Base-by-base conservation (phyloP, 2,888 invertebrate genomes). In the Maniola hyperantus region DNA sequence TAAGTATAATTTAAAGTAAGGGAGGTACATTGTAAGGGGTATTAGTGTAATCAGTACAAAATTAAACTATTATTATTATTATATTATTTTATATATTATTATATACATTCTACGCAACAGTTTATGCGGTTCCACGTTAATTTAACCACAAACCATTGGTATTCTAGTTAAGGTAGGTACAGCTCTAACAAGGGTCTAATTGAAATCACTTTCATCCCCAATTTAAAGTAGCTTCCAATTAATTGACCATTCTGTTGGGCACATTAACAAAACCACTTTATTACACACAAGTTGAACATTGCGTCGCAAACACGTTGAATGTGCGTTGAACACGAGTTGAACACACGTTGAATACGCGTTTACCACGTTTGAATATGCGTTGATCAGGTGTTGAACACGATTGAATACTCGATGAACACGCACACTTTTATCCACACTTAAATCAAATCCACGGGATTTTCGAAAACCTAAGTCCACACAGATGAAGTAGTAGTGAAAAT, bases 171-270 rank as follows among this genome's bases (percentile, higher is more conserved):
- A 65, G 51, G 59, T 33, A 65, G 51, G 59, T 33, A 63, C 36
- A 15, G 15, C 42, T 26, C 60, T 60, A 44, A 59, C 44, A 54
- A 44, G 33, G 54, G 36, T 54, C 50, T 63, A 66, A 67, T 71
- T 71, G 62, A 68, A 71, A 66, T 68, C 67, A 70, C 66, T 70
- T 63, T 65, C 46, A 51, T 67, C 54, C 54, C 70, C 70, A 71
- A 70, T 68, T 66, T 64, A 63, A 60, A 62, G 54, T 62, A 55
- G 64, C 64, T 61, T 65, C 50, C 64, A 66, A 64, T 67, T 67
- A 70, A 71, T 67, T 62, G 68, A 66, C 36, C 63, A 57, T 60
- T 34, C 20, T 18, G 51, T 64, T 18, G 51, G 55, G 61, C 50
- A 58, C 61, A 62, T 57, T 62, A 39, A 33, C 57, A 13, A 50